Evolutionary conservation across 30 jellyfish, hydroid and myxozoan genomes (phyloP).

Genomic region (Aurelia sp.): DNA sequence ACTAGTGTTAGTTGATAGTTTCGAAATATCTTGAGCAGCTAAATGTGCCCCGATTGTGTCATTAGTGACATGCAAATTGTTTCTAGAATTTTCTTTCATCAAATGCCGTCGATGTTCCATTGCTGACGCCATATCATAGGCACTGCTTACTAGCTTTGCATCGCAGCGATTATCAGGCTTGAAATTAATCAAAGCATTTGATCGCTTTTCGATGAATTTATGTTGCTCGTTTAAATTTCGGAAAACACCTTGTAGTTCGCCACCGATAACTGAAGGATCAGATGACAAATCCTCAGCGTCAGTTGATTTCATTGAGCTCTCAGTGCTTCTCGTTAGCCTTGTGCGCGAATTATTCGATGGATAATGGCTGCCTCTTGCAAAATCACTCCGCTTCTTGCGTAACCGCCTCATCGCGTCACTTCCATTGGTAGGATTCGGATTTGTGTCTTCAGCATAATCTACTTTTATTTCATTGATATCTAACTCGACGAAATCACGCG

Average conservation of each 20-base stretch:
- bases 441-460: neutral
- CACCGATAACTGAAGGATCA: slow-evolving; percentile 20
- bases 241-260: slow-evolving; percentile 33
- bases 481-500: neutral
- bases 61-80: neutral
- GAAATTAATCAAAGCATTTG: slow-evolving; percentile 56
- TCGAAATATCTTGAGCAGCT: slow-evolving; percentile 11
- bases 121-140: slow-evolving; percentile 63
- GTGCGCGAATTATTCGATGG: neutral
- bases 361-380: neutral
- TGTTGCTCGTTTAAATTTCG: slow-evolving; percentile 27
- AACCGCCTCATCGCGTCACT: slow-evolving; percentile 2
- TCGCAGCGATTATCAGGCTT: slow-evolving; percentile 44
- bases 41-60: neutral
- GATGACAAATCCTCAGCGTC: slow-evolving; percentile 29
- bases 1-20: slow-evolving; percentile 64
- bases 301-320: slow-evolving; percentile 45
- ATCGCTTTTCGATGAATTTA: slow-evolving; percentile 53
- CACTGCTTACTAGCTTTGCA: slow-evolving; percentile 18
- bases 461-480: neutral
- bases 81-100: neutral
- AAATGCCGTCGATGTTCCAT: neutral
- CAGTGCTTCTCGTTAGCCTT: slow-evolving; percentile 16
- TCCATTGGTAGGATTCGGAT: neutral
- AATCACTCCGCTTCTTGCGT: slow-evolving; percentile 14